These are phyloP conservation scores for Aotus griseimembra DNA, from an alignment of 2,797 vertebrate species.

Conservation along the genomic window DNA sequence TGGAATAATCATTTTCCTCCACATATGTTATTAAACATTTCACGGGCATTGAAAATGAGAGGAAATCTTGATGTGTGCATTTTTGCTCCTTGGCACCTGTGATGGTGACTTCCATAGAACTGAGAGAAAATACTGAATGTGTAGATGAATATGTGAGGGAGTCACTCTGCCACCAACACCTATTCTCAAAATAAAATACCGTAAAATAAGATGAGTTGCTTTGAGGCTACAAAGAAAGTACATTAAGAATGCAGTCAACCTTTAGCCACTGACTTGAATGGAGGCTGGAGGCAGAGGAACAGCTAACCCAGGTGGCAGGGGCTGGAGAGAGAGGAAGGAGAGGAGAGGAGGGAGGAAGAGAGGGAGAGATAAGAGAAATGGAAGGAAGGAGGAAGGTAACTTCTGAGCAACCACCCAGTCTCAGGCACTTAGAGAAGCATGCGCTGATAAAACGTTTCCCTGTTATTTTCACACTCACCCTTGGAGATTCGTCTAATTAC, in stretches of 20 bases:
- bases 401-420: not conserved
- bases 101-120: not conserved
- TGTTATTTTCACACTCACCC: not conserved
- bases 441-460: not conserved
- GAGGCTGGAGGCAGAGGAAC: not conserved
- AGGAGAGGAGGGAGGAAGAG: not conserved
- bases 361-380: not conserved
- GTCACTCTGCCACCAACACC: not conserved
- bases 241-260: not conserved
- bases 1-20: not conserved
- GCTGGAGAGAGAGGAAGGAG: not conserved
- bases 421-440: not conserved
- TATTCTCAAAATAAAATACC: not conserved
- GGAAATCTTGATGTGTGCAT: not conserved
- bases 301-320: not conserved
- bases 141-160: accelerated
- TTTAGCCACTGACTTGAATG: not conserved
- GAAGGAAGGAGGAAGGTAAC: not conserved
- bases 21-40: not conserved
- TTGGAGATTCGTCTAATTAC: not conserved
- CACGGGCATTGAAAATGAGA: not conserved
- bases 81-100: not conserved
- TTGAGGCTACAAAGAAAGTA: not conserved
- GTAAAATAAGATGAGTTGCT: not conserved
- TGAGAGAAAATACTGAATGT: not conserved